Base-by-base conservation (phyloP, 2,888 invertebrate species). In the Hirtodrosophila histrioides region DNA sequence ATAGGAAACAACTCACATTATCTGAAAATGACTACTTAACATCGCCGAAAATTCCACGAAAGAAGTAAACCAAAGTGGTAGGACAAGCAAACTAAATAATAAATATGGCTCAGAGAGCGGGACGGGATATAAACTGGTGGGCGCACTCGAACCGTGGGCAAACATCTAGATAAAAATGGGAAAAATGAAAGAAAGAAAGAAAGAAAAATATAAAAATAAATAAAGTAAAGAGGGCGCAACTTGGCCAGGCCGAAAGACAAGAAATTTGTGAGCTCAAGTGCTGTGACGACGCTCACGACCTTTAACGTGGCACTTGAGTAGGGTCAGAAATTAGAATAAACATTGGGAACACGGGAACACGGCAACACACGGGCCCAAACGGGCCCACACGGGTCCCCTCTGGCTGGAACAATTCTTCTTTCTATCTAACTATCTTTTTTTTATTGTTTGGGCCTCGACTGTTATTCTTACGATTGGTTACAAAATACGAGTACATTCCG, bases 21-120 rank as follows among this genome's bases (percentile, higher is more conserved):
- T 89, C 89, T 75, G 87, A 84, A 89, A 88, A 89, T 89, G 68
- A 89, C 89, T 86, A 86, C 86, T 89, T 85, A 88, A 89, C 88
- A 89, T 88, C 87, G 67, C 36, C 41, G 33, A 36, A 63, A 82
- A 73, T 88, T 88, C 89, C 69, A 75, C 44, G 82, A 79, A 87
- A 68, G n/a, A 55, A 58, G 12, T 56, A 54, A 54, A 12, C 41
- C 54, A 75, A 69, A 68, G 62, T 72, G 69, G 67, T 66, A 68
- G 65, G 37, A 29, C 37, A 27, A 11, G 31, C 56, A 57, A 53
- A 76, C 73, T 76, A 84, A 84, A 81, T 84, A 80, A 70, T 84
- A 86, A 86, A 84, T 77, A 71, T 61, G 72, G 76, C 55, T 46
- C 12, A 43, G 11, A 75, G 12, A 45, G 7, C 24, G 29, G 40